phyloP scores from a whole-genome alignment of 2,797 vertebrate species.

The Oceanodroma leucorhoa region DNA sequence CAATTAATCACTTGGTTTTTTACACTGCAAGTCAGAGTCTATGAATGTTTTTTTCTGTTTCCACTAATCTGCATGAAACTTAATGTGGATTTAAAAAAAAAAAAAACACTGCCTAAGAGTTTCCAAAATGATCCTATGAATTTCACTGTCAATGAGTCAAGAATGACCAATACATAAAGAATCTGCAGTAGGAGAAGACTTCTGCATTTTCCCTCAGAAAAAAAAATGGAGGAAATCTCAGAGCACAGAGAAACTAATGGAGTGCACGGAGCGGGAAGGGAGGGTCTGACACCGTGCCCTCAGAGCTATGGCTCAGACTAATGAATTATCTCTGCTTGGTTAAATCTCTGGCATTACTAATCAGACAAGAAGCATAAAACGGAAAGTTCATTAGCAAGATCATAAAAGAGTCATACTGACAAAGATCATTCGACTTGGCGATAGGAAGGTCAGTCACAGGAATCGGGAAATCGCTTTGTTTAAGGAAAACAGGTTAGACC shows the following conservation, averaged over 20 bases:
- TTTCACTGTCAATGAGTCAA: neutral
- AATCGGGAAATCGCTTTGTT: neutral
- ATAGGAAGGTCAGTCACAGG: conserved; percentile 14
- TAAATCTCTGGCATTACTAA: conserved; percentile 63
- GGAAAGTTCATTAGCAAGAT: conserved; percentile 59
- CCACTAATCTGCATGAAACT: neutral
- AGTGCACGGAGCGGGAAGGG: neutral
- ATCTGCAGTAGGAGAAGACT: neutral
- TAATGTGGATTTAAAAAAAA: neutral
- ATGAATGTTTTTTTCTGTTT: neutral
- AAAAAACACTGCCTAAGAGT: neutral
- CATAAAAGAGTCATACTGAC: conserved; percentile 55
- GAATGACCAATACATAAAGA: neutral
- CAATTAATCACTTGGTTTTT: neutral
- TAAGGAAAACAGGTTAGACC: neutral
- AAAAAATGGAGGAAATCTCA: neutral
- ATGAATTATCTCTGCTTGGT: conserved; percentile 61
- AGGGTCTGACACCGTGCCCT: conserved; percentile 23
- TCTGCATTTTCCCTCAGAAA: neutral
- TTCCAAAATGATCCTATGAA: neutral
- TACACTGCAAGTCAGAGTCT: neutral
- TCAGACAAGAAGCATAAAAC: conserved; percentile 63
- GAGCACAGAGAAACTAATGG: neutral
- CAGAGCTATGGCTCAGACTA: conserved; percentile 24
- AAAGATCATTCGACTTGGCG: neutral